Evolutionary conservation across 2,797 vertebrate species (phyloP).

Genomic region (Hypotaenidia philippensis): DNA sequence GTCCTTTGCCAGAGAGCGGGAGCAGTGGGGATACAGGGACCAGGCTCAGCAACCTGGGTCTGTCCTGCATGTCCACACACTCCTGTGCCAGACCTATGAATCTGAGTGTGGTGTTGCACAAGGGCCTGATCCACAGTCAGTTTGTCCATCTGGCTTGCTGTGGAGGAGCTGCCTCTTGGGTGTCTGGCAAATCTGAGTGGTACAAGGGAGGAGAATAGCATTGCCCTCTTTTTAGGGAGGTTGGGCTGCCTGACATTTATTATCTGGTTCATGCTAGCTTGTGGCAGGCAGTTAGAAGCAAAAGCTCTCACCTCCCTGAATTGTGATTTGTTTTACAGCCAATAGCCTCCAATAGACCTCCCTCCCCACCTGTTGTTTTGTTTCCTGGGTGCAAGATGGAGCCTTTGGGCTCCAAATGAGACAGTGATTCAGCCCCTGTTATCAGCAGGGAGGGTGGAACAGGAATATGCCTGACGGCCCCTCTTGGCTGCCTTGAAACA

Average conservation of each 20-base stretch:
- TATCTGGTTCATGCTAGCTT: not conserved
- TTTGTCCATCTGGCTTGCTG: not conserved
- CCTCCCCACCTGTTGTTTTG: not conserved
- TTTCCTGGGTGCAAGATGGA: slow-evolving; percentile 13
- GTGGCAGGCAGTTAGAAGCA: not conserved
- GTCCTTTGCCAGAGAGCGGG: not conserved
- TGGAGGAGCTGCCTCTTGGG: not conserved
- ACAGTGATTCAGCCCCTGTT: not conserved
- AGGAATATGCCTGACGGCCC: not conserved
- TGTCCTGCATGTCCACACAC: not conserved
- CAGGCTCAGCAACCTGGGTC: not conserved
- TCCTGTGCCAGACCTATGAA: not conserved
- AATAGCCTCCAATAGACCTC: not conserved
- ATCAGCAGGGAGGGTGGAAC: not conserved
- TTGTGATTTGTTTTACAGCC: not conserved
- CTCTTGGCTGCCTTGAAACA: slow-evolving; percentile 1
- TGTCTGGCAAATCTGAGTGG: not conserved
- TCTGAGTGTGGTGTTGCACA: not conserved
- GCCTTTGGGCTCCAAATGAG: not conserved
- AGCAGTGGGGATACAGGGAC: not conserved
- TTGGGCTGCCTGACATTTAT: not conserved
- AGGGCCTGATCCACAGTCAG: rapidly evolving
- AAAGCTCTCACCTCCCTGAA: not conserved
- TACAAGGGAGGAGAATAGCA: not conserved
- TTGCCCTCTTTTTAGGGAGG: not conserved